phyloP scores from a whole-genome alignment of 2,113 vertebrate species.

The Ophthalmolycus amberensis region DNA sequence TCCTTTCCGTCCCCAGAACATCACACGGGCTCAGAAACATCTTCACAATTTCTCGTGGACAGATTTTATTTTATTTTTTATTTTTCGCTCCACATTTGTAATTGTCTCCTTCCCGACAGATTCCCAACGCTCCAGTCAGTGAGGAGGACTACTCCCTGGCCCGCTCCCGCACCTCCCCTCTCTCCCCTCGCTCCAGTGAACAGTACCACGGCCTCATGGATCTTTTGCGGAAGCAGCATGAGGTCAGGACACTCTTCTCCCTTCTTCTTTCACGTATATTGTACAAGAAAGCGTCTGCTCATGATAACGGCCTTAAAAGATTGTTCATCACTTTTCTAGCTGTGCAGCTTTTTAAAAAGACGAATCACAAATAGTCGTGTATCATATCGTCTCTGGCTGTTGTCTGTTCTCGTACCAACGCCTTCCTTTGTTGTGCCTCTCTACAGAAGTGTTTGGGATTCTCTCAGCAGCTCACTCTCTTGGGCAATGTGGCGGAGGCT shows the following conservation, averaged over 20 bases:
- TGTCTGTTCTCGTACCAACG: conserved; percentile 1
- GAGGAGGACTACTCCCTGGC: conserved; percentile 88
- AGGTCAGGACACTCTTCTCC: conserved; percentile 76
- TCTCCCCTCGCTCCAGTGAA: conserved; percentile 83
- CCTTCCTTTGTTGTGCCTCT: conserved; percentile 33
- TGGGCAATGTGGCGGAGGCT: conserved; percentile 88
- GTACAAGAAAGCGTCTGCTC: not conserved
- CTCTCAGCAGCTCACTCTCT: conserved; percentile 87
- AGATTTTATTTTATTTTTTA: not conserved
- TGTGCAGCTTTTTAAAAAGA: not conserved
- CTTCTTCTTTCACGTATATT: not conserved
- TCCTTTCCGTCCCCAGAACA: conserved; percentile 16
- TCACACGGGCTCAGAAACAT: conserved; percentile 21
- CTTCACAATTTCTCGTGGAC: conserved; percentile 8
- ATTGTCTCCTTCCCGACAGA: conserved; percentile 72
- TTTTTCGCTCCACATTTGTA: not conserved
- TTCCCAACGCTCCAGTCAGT: conserved; percentile 85
- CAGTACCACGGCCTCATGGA: conserved; percentile 88
- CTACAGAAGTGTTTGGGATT: conserved; percentile 87
- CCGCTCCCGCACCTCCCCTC: conserved; percentile 80
- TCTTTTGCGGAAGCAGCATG: conserved; percentile 87
- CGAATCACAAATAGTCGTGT: not conserved
- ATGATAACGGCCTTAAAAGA: not conserved
- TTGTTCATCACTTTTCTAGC: not conserved
- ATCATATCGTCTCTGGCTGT: not conserved